Evolutionary conservation across 2,888 invertebrate genomes (phyloP).

Genomic region (Eristalis pertinax): DNA sequence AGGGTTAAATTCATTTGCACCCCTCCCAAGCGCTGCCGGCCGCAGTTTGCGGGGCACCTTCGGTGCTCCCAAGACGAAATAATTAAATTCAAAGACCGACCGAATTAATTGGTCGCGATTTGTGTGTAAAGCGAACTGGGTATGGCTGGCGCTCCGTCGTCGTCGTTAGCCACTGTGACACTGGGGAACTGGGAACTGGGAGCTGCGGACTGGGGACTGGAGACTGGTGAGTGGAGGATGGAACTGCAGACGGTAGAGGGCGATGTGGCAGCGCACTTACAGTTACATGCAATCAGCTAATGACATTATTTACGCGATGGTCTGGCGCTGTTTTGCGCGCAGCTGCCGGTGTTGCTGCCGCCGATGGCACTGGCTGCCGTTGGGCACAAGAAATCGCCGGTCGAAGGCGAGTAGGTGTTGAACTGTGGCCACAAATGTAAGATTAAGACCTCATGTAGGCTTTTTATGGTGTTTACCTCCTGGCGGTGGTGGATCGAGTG

Average conservation of each 20-base stretch:
- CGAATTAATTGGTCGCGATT: constrained; percentile 72
- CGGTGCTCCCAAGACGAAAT: constrained; percentile 54
- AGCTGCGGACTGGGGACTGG: not conserved
- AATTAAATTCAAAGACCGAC: constrained; percentile 69
- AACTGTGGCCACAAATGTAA: constrained; percentile 43
- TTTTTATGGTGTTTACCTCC: constrained; percentile 57
- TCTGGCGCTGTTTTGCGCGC: constrained; percentile 58
- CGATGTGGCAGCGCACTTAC: constrained; percentile 71
- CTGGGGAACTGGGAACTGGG: not conserved
- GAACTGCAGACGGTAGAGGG: constrained; percentile 25
- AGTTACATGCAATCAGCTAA: constrained; percentile 72
- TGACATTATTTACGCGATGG: constrained; percentile 72
- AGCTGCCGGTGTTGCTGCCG: constrained; percentile 9
- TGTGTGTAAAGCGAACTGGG: constrained; percentile 62
- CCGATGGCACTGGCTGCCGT: not conserved
- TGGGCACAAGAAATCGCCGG: constrained; percentile 53
- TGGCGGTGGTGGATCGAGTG: constrained; percentile 32
- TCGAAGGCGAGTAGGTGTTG: constrained; percentile 64
- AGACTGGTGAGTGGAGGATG: not conserved
- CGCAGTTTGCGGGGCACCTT: not conserved
- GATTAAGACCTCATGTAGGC: constrained; percentile 68
- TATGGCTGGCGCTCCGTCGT: constrained; percentile 59
- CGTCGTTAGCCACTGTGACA: not conserved
- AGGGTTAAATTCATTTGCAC: constrained; percentile 35
- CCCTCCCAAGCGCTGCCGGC: not conserved